These are phyloP conservation scores for Rhopalosiphum padi DNA, from an alignment of 1,140 invertebrate genomes.

Conservation along the genomic window DNA sequence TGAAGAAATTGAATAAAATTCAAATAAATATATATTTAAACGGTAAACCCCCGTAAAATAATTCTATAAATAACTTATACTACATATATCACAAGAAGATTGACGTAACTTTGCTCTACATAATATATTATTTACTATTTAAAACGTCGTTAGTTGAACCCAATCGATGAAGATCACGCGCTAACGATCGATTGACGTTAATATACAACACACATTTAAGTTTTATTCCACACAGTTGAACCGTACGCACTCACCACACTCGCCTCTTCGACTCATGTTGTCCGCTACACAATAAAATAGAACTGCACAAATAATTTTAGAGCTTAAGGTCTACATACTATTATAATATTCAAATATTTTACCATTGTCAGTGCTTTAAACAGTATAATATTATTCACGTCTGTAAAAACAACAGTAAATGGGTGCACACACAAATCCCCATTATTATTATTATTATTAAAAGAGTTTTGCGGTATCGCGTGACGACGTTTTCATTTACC, in stretches of 20 bases:
- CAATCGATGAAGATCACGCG: not conserved
- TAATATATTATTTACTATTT: not conserved
- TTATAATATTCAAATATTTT: not conserved
- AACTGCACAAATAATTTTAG: not conserved
- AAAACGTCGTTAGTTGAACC: not conserved
- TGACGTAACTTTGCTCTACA: not conserved
- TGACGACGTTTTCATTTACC: not conserved
- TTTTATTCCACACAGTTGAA: not conserved
- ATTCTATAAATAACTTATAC: not conserved
- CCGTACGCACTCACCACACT: not conserved
- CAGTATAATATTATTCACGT: not conserved
- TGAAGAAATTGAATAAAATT: not conserved
- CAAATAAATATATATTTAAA: not conserved
- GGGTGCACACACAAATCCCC: not conserved
- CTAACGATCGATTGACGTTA: not conserved
- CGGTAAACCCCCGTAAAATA: accelerated
- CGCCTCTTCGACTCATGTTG: not conserved
- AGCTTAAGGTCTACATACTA: not conserved
- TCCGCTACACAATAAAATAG: not conserved
- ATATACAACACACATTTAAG: not conserved
- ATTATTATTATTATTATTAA: not conserved
- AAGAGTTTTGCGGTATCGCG: not conserved
- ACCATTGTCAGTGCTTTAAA: not conserved
- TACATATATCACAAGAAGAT: too few relatives aligned
- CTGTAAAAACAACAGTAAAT: not conserved